Evolutionary conservation across 2,888 invertebrate genomes (phyloP), one percentile per base, ranked within the genome.

Genomic region (Pollenia griseotomentosa): DNA sequence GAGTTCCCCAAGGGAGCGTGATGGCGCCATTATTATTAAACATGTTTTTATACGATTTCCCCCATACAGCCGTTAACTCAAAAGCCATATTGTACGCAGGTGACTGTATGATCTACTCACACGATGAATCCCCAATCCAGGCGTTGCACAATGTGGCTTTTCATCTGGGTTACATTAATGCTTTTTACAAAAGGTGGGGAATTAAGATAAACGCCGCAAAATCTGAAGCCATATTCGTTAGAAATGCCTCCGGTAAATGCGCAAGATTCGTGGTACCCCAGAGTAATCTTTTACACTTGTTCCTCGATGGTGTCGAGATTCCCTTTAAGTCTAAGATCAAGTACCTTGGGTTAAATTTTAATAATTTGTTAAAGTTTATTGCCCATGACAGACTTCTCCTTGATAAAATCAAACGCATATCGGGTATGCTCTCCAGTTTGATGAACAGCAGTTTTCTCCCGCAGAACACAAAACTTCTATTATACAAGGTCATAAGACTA

Each of bases 1-100:
- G 84, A 11, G 81, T 87, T 2, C 66, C 85, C 0, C 83, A 88
- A 51, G 81, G 83, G 0, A 73, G 80, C 0, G 77, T 81, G 1
- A 7, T 74, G 6, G 83, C 71, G 14, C 86, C 74, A 6, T 42
- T 9, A 16, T 55, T 66, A 16, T 81, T 65, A 10, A 65, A 65
- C 14, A 19, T 65, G 11, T 46, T 46, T 12, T 46, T 65, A 8
- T 19, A 68, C 11, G 63, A 82, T 14, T 77, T 77, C 19, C 55
- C 77, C 2, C 77, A 65, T n/a, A 12, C 19, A 11, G 3, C 42
- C 2, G 44, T 16, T 42, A 66, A 33, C 5, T 77, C 66, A 14
- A 65, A 40, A 19, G 66, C 42, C 4, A 14, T 65, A 23, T 9
- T 77, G 6, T 77, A 77, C 55, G 66, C 77, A 12, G 65, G 66